These are phyloP conservation scores for Motacilla tschutschensis DNA, from an alignment of 2,113 vertebrate genomes.

Conservation along the genomic window DNA sequence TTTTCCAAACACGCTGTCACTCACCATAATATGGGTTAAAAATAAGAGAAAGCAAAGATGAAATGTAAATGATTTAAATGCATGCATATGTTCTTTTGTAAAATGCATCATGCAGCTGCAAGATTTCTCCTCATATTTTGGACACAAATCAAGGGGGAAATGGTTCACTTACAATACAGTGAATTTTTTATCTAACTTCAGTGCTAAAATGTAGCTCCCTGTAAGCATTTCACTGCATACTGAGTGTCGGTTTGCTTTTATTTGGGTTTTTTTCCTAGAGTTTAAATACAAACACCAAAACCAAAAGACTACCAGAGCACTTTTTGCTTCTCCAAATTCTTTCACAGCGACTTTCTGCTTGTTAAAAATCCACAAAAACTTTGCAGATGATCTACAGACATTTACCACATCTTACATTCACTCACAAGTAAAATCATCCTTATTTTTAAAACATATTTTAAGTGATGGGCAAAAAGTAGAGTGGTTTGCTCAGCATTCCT, in stretches of 20 bases:
- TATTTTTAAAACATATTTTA: not conserved
- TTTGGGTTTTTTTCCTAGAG: not conserved
- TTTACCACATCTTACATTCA: not conserved
- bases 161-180: slow-evolving; percentile 33
- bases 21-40: slow-evolving; percentile 33
- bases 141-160: slow-evolving; percentile 65
- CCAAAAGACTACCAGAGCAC: not conserved
- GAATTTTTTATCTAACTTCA: slow-evolving; percentile 56
- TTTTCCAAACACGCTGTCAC: slow-evolving; percentile 25
- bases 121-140: slow-evolving; percentile 53
- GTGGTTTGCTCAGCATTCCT: not conserved
- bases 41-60: slow-evolving; percentile 56
- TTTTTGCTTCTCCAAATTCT: not conserved
- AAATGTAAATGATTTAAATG: slow-evolving; percentile 70
- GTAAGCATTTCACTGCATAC: not conserved
- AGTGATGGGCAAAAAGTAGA: not conserved
- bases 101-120: slow-evolving; percentile 65
- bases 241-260: not conserved
- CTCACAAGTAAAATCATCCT: not conserved
- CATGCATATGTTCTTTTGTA: slow-evolving; percentile 63
- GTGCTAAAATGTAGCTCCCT: not conserved
- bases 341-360: not conserved
- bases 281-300: slow-evolving; percentile 3
- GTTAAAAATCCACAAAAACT: not conserved
- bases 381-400: not conserved